Evolutionary conservation across 2,113 vertebrate genomes (phyloP), one percentile per base, ranked within the genome.

Genomic region (Octodon degus): DNA sequence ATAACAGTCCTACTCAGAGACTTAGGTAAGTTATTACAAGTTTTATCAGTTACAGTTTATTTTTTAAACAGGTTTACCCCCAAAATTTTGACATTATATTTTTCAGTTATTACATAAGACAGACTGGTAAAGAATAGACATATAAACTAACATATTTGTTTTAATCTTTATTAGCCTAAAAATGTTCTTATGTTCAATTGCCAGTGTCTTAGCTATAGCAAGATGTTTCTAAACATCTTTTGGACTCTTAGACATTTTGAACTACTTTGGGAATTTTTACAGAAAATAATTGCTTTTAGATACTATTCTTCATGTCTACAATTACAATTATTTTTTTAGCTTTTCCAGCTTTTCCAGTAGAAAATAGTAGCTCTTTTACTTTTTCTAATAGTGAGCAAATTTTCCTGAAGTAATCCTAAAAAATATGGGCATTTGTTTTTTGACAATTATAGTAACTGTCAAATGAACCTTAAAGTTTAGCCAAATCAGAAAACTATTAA

Each of bases 1-100:
- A 96, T 93, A 82, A 87, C 97, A 93, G 76, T 63, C 40, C 82
- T 88, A 68, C 94, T 97, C 85, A 88, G 96, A 96, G 95, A 67
- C 60, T 84, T 92, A 72, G 40, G 19, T 91, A 88, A 50, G 34
- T 68, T 68, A 68, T 34, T 86, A 68, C 27, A 85, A 50, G 63
- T 68, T 65, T 88, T 94, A 77, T 53, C 92, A 93, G 40, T 87
- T 90, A 80, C 86, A 80, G 25, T 86, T 47, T 47, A 76, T 25
- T 76, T 91, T 90, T 95, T 96, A 65, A 43, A 96, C 87, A 89
- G 24, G 25, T 76, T 91, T 93, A 92, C 34, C 65, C 65, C 93
- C 34, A 95, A 96, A 95, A 85, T 79, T 2, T 40, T 76, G 13
- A 37, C 79, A 86, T 83, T 94, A 74, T 58, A 74, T 32, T 83